A percentile compares a stretch with the other conserved stretches of the same genome.
Conservation (phyloP, 2,888 invertebrate species). For the Pyrrhia umbra region DNA sequence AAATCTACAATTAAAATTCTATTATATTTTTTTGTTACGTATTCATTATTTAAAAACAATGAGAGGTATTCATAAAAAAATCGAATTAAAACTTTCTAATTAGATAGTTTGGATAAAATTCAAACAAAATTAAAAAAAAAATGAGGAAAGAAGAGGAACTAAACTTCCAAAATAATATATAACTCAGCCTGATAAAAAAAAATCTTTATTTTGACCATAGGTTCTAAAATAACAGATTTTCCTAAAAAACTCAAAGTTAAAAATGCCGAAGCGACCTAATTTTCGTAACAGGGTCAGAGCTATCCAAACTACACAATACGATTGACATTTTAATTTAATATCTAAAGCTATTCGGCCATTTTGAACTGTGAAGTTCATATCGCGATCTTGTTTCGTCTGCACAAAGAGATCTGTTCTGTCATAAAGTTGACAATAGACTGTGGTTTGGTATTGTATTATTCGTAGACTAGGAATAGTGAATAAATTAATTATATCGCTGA, state of each 20-base stretch:
- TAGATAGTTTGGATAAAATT: too few relatives aligned
- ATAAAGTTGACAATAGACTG: conserved; percentile 47
- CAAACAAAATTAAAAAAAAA: too few relatives aligned
- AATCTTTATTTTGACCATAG: too few relatives aligned
- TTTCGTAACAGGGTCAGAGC: conserved; percentile 7
- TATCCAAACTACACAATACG: conserved; percentile 12
- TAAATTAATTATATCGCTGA: conserved; percentile 28
- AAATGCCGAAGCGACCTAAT: conserved; percentile 18
- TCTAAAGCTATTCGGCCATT: conserved; percentile 46
- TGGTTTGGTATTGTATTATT: conserved; percentile 27
- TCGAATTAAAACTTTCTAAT: too few relatives aligned
- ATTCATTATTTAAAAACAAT: too few relatives aligned
- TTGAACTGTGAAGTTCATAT: conserved; percentile 51
- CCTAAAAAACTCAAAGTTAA: background rate
- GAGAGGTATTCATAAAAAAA: too few relatives aligned
- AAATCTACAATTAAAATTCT: too few relatives aligned
- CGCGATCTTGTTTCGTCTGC: conserved; percentile 53
- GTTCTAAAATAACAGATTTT: too few relatives aligned
- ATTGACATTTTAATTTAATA: conserved; percentile 57
- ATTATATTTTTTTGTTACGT: too few relatives aligned
- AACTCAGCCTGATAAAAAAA: too few relatives aligned
- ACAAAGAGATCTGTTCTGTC: conserved; percentile 51
- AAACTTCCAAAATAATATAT: too few relatives aligned
- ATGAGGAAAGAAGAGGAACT: too few relatives aligned
- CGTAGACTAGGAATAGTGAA: conserved; percentile 21